Base-by-base conservation (phyloP, 2,797 vertebrate genomes). In the Peromyscus attwateri region DNA sequence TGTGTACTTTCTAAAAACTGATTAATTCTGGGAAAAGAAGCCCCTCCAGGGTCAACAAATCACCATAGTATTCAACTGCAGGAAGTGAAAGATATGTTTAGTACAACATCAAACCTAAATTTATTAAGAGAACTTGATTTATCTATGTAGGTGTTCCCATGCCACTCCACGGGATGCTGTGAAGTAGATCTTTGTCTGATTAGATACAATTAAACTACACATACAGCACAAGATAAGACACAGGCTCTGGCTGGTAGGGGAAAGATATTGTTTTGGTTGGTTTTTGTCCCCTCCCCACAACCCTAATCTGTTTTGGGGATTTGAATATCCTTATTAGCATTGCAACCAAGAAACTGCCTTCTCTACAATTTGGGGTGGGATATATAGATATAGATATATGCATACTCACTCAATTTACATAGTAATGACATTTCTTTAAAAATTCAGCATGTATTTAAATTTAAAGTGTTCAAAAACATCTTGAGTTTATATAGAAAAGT, bases 371-470 rank as follows among this genome's bases (percentile, higher is more conserved):
- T 84, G 4, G 11, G 19, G 0, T 21, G 37, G 19, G 8, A 75
- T 82, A 77, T 75, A 79, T 52, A n/a, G 34, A 31, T 6, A 76
- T 6, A 68, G 12, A 34, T 21, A 71, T 43, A 76, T 46, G 25
- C 27, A 43, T 73, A 1, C 43, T 46, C 2, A n/a, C 25, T 64
- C 49, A 90, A 34, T 82, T 87, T 91, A 62, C 0, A 19, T 37
- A 43, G 76, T 55, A 93, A 91, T 76, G n/a, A 70, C 21, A 87
- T 77, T 93, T 71, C 29, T 82, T 93, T 31, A 87, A 93, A 93
- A 91, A 73, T 64, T 85, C 25, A 88, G 52, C 40, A 85, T 71
- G 49, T 64, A 31, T 64, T 91, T 83, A 66, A 57, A 43, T 64
- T 71, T 62, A 31, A 94, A 87, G 64, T 66, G 34, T 73, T 84